phyloP scores from a whole-genome alignment of 2,888 invertebrate genomes.

The Blera fallax region DNA sequence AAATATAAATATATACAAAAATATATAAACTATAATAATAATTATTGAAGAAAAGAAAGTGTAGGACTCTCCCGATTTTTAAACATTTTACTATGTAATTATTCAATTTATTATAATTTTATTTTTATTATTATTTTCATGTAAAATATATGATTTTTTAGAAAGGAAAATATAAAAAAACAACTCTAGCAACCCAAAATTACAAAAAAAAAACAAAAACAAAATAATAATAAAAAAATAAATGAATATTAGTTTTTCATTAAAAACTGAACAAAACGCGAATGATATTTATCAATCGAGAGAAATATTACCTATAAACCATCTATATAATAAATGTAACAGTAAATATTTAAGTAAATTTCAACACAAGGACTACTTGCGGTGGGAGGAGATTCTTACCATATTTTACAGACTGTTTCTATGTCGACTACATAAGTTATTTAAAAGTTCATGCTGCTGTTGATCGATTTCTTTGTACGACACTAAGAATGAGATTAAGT shows the following conservation, averaged over 20 bases:
- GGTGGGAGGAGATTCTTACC: background rate
- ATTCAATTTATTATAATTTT: slow-evolving; percentile 50
- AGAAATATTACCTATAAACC: slow-evolving; percentile 60
- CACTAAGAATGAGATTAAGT: background rate
- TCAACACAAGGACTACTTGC: background rate
- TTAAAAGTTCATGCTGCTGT: slow-evolving; percentile 58
- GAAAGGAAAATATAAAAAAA: slow-evolving; percentile 12
- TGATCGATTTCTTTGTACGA: slow-evolving; percentile 31
- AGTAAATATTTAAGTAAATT: slow-evolving; percentile 52
- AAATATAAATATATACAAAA: slow-evolving; percentile 36
- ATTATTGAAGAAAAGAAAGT: slow-evolving; percentile 23
- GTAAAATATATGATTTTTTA: slow-evolving; percentile 66
- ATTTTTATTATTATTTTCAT: slow-evolving; percentile 56
- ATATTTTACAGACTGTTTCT: background rate
- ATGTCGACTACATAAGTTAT: slow-evolving; percentile 9
- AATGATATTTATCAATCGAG: slow-evolving; percentile 66
- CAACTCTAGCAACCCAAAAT: slow-evolving; percentile 67
- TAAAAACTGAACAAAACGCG: slow-evolving; percentile 21
- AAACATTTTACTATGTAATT: slow-evolving; percentile 65
- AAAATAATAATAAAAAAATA: background rate
- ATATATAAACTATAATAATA: slow-evolving; percentile 7
- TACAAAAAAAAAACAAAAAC: slow-evolving; percentile 26
- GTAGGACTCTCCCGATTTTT: slow-evolving; percentile 58
- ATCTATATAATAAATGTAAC: slow-evolving; percentile 53
- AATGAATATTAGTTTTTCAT: slow-evolving; percentile 29